Percentiles rank a stretch among this genome's conserved stretches.
Conservation (phyloP, 1,140 invertebrate genomes). For the Sinella curviseta region DNA sequence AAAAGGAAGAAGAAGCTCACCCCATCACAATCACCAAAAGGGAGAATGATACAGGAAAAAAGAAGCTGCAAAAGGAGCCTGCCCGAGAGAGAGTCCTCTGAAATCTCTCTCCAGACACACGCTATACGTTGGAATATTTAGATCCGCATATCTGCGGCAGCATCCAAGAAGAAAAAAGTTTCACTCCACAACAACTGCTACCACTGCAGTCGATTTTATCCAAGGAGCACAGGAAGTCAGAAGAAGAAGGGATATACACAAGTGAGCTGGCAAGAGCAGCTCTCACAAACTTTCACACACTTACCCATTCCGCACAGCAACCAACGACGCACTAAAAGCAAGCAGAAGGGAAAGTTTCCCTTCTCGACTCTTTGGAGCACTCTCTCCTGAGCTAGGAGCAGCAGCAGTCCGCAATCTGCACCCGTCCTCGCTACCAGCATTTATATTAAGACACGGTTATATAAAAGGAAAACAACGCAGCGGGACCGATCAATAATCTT, state of each 20-base stretch:
- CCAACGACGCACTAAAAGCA: background rate
- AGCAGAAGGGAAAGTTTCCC: background rate
- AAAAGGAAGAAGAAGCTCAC: background rate
- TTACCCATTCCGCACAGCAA: background rate
- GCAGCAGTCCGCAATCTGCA: no score
- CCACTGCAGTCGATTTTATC: no score
- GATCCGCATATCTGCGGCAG: background rate
- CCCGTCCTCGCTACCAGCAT: background rate
- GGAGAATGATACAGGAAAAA: background rate
- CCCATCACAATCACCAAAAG: background rate
- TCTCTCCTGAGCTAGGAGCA: background rate
- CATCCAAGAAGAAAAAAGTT: background rate
- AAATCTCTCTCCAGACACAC: background rate
- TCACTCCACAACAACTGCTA: background rate
- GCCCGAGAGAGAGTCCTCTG: background rate
- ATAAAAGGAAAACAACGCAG: background rate
- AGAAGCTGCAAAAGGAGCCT: background rate
- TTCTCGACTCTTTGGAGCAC: background rate
- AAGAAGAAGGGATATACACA: no score
- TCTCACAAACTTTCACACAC: background rate
- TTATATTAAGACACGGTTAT: background rate
- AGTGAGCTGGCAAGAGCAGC: no score
- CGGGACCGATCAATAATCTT: background rate
- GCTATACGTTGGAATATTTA: background rate
- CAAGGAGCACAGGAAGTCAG: no score